phyloP scores from a whole-genome alignment of 2,888 invertebrate species.

The Trichogramma dendrolimi region DNA sequence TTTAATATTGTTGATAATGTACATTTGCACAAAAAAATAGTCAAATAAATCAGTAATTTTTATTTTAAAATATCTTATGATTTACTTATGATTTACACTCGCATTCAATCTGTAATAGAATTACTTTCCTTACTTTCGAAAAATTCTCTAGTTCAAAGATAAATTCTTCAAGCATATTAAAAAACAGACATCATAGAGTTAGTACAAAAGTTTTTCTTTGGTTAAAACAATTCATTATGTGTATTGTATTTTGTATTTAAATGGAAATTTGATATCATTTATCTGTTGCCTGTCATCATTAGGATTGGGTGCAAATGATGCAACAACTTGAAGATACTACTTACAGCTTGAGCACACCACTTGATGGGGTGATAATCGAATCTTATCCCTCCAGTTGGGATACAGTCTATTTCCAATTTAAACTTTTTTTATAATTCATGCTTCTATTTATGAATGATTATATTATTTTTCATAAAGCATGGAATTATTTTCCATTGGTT shows the following conservation, averaged over 20 bases:
- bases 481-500: too few species aligned
- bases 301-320: constrained; percentile 84
- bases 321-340: constrained; percentile 80
- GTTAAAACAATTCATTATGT: constrained; percentile 20
- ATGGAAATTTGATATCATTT: constrained; percentile 39
- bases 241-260: constrained; percentile 28
- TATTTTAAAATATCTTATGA: background rate
- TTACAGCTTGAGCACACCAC: constrained; percentile 76
- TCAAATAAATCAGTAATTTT: background rate
- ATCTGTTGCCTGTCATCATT: constrained; percentile 51
- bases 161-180: background rate
- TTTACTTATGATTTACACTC: too few species aligned
- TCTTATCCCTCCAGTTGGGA: constrained; percentile 34
- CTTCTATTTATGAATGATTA: too few species aligned
- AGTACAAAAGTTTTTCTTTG: constrained; percentile 14
- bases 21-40: too few species aligned
- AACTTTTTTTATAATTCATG: too few species aligned
- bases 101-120: background rate
- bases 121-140: background rate
- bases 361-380: constrained; percentile 62
- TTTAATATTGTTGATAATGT: too few species aligned
- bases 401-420: background rate
- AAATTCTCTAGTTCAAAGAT: background rate
- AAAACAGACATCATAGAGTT: constrained; percentile 20
- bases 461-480: too few species aligned